phyloP scores from a whole-genome alignment of 2,888 invertebrate species.

The Merodon equestris region DNA sequence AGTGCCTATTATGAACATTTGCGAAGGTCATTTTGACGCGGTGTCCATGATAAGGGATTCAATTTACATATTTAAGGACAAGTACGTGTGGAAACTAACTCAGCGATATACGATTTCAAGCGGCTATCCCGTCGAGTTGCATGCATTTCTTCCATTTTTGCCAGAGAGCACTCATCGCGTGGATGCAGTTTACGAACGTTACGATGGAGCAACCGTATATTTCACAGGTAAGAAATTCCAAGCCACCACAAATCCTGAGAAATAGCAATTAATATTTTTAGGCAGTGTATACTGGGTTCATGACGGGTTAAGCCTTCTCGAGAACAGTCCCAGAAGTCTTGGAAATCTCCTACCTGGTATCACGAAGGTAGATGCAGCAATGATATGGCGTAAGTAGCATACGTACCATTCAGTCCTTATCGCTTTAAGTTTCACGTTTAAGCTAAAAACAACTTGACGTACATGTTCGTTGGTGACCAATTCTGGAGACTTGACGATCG shows the following conservation, averaged over 20 bases:
- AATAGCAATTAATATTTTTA: slow-evolving; percentile 71
- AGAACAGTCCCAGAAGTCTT: slow-evolving; percentile 81
- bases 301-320: slow-evolving; percentile 81
- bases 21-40: slow-evolving; percentile 85
- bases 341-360: not conserved
- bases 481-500: slow-evolving; percentile 86
- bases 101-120: slow-evolving; percentile 78
- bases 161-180: slow-evolving; percentile 81
- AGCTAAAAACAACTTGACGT: slow-evolving; percentile 82
- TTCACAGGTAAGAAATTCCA: slow-evolving; percentile 81
- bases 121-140: slow-evolving; percentile 81
- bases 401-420: not conserved
- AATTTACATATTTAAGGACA: slow-evolving; percentile 82
- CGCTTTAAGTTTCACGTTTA: not conserved
- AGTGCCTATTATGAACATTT: slow-evolving; percentile 79
- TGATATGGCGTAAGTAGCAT: slow-evolving; percentile 81
- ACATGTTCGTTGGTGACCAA: slow-evolving; percentile 82
- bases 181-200: slow-evolving; percentile 86
- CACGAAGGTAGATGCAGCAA: slow-evolving; percentile 83
- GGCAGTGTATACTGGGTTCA: slow-evolving; percentile 85
- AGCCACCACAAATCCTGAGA: not conserved
- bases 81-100: slow-evolving; percentile 85
- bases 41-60: slow-evolving; percentile 82
- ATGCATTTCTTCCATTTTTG: slow-evolving; percentile 82
- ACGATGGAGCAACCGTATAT: slow-evolving; percentile 84